Conservation (phyloP, 2,888 invertebrate species). For the Cryptocheilus praepositus region DNA sequence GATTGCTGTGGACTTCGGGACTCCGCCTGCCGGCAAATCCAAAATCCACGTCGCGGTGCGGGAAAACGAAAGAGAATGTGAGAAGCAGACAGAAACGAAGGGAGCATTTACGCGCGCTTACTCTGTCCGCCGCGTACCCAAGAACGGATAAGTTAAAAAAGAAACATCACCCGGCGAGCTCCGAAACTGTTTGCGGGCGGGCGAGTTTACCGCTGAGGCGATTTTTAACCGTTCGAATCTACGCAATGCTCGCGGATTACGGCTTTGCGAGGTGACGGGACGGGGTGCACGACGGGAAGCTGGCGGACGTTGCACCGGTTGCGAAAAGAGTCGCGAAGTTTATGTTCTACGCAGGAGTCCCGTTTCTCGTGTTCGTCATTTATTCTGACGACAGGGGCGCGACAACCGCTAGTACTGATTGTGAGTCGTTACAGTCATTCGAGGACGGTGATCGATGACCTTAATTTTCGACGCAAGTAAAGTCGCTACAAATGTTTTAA, state of each 20-base stretch:
- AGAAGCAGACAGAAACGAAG: slow-evolving; percentile 12
- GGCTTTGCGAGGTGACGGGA: slow-evolving; percentile 11
- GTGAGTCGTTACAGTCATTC: too few relatives aligned
- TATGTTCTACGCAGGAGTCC: slow-evolving; percentile 24
- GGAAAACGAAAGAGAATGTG: slow-evolving; percentile 18
- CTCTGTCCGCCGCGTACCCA: too few relatives aligned
- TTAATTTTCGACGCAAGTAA: too few relatives aligned
- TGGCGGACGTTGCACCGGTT: slow-evolving; percentile 41
- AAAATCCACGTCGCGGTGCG: slow-evolving; percentile 44
- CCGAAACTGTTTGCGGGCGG: slow-evolving; percentile 12
- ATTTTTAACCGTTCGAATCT: slow-evolving; percentile 48
- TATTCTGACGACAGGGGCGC: too few relatives aligned
- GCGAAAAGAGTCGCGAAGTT: slow-evolving; percentile 47
- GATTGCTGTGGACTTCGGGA: slow-evolving; percentile 70
- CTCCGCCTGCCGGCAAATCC: slow-evolving; percentile 55
- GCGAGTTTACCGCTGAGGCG: slow-evolving; percentile 32
- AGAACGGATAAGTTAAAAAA: not conserved
- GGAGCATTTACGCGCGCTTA: too few relatives aligned
- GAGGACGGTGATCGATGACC: too few relatives aligned
- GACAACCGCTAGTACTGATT: too few relatives aligned
- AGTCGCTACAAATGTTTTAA: too few relatives aligned
- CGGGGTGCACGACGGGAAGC: slow-evolving; percentile 14
- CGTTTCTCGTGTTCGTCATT: slow-evolving; percentile 17
- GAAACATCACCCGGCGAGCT: not conserved
- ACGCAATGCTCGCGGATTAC: slow-evolving; percentile 40